Conservation (phyloP, 35 echinoderm and acorn worm species). For the Holothuria glaberrima region DNA sequence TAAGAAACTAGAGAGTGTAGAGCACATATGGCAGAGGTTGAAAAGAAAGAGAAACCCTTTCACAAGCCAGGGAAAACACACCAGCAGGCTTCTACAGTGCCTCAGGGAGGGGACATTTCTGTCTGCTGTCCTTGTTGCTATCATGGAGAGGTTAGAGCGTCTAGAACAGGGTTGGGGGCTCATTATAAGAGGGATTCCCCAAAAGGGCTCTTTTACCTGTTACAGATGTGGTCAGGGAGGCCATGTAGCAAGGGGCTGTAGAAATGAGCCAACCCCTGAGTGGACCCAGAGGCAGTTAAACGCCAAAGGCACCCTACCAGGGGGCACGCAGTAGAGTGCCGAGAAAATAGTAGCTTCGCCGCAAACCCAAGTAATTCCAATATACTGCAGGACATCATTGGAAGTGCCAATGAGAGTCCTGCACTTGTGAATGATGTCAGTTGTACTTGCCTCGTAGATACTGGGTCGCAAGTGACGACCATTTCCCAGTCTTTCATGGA, state of each 20-base stretch:
- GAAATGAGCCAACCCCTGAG: constrained; percentile 19
- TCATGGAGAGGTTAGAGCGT: neutral
- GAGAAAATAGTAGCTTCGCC: no score
- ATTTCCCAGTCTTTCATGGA: no score
- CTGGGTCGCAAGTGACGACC: no score
- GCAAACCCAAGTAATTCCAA: no score
- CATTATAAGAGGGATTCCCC: no score
- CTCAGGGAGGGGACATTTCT: neutral
- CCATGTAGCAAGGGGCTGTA: constrained; percentile 29
- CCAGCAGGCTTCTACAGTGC: neutral
- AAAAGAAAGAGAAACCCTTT: neutral
- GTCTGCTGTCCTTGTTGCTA: neutral
- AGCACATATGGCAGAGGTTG: neutral
- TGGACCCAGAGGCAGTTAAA: constrained; percentile 16
- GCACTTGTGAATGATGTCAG: neutral
- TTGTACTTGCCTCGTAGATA: constrained; percentile 33
- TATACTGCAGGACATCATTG: no score
- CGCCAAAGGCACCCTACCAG: constrained; percentile 4
- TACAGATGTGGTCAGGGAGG: constrained; percentile 27
- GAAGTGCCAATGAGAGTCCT: constrained; percentile 3
- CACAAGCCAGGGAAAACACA: neutral
- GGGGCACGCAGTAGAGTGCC: no score
- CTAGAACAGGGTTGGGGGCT: neutral
- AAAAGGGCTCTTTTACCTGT: constrained; percentile 21
- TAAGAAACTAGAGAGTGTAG: neutral